Conservation (phyloP, 2,888 invertebrate species). For the Agonopterix subpropinquella region DNA sequence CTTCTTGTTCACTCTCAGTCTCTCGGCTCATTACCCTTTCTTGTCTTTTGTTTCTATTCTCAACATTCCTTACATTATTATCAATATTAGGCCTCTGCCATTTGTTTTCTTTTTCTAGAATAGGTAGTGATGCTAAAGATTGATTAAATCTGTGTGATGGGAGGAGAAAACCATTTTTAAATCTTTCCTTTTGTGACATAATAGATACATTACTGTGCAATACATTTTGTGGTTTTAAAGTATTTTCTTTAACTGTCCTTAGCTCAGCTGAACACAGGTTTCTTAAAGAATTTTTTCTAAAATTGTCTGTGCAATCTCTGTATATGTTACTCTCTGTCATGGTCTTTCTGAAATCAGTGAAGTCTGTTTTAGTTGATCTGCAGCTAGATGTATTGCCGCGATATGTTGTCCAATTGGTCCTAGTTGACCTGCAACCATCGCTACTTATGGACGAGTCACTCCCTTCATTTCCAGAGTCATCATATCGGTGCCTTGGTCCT, state of each 20-base stretch:
- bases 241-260: constrained; percentile 5
- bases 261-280: constrained; percentile 22
- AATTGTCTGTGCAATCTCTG: constrained; percentile 30
- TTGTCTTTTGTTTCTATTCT: background rate
- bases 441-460: constrained; percentile 55
- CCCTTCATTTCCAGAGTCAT: constrained; percentile 51
- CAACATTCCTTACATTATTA: constrained; percentile 1
- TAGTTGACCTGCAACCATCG: constrained; percentile 42
- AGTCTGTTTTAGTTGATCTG: constrained; percentile 30
- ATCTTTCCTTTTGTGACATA: constrained; percentile 16
- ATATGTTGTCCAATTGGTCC: constrained; percentile 13
- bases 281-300: constrained; percentile 30
- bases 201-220: background rate
- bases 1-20: constrained; percentile 31
- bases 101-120: constrained; percentile 6
- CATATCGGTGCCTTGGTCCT: constrained; percentile 28
- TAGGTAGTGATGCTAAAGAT: constrained; percentile 1
- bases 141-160: constrained; percentile 50
- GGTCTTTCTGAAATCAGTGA: constrained; percentile 23
- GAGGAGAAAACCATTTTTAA: constrained; percentile 37
- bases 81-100: constrained; percentile 1
- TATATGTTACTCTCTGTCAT: constrained; percentile 28
- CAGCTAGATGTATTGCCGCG: constrained; percentile 28
- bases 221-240: background rate
- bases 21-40: background rate